Conservation (phyloP, 2,113 vertebrate species). For the Trichomycterus rosablanca region DNA sequence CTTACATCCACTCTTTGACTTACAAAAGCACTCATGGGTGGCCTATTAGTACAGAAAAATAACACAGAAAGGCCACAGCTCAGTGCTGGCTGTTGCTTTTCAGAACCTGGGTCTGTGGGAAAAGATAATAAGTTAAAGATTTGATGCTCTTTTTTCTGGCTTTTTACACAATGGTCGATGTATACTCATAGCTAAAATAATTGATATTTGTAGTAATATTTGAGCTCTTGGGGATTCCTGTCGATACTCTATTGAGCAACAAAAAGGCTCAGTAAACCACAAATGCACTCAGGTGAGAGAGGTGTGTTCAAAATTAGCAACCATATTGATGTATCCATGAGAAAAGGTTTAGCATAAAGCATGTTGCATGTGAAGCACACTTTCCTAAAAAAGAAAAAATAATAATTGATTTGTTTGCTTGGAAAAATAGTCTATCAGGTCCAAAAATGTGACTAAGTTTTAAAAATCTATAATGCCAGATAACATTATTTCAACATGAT, state of each 20-base stretch:
- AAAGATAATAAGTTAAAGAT: constrained; percentile 27
- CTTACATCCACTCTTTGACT: constrained; percentile 30
- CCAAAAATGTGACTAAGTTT: too few species aligned
- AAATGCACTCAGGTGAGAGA: neutral
- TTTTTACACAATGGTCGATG: constrained; percentile 10
- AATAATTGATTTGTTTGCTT: too few species aligned
- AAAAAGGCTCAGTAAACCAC: neutral
- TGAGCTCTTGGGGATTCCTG: neutral
- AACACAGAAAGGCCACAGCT: neutral
- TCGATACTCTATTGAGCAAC: constrained; percentile 23
- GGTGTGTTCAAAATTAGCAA: neutral
- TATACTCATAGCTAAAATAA: neutral
- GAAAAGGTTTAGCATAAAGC: neutral
- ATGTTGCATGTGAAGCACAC: too few species aligned
- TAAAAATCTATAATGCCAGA: too few species aligned
- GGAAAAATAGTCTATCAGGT: too few species aligned
- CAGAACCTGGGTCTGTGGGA: neutral
- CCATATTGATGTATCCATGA: neutral
- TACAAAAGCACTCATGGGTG: constrained; percentile 30
- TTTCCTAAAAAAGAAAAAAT: too few species aligned
- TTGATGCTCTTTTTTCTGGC: constrained; percentile 10
- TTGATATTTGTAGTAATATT: constrained; percentile 16
- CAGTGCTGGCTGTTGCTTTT: neutral
- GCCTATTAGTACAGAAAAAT: neutral
- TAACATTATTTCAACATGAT: neutral